Conservation (phyloP, 2,113 vertebrate genomes). For the Merops nubicus region DNA sequence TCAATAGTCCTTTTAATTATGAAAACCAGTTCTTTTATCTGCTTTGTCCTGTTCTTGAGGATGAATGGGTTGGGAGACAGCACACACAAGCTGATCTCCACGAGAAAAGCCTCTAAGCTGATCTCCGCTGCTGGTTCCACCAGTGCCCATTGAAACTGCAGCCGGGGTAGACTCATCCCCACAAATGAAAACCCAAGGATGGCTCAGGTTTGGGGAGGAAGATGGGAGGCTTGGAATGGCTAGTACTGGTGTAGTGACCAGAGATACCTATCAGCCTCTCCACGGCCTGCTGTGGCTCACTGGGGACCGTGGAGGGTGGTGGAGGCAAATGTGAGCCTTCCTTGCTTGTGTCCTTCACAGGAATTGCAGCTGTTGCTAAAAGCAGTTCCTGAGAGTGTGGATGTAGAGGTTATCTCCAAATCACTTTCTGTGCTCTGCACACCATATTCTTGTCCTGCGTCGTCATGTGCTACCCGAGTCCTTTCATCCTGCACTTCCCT, state of each 20-base stretch:
- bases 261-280: fast-evolving
- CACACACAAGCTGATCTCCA: neutral
- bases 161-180: neutral
- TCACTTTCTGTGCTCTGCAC: neutral
- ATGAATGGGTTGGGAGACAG: neutral
- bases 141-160: neutral
- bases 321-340: neutral
- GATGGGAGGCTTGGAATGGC: fast-evolving
- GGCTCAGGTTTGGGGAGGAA: neutral
- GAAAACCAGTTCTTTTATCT: neutral
- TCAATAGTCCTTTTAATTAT: neutral
- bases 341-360: neutral
- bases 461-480: neutral
- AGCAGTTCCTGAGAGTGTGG: neutral
- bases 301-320: neutral
- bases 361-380: neutral
- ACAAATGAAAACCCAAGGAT: neutral
- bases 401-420: neutral
- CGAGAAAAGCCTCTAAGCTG: neutral
- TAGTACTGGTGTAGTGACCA: fast-evolving
- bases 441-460: neutral
- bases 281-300: neutral
- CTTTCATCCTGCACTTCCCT: neutral
- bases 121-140: neutral
- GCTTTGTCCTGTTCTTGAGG: neutral